Percentiles rank a stretch among this genome's conserved stretches.
Evolutionary conservation across 2,113 vertebrate species (phyloP).

Genomic region (zebrafish (Danio rerio)): DNA sequence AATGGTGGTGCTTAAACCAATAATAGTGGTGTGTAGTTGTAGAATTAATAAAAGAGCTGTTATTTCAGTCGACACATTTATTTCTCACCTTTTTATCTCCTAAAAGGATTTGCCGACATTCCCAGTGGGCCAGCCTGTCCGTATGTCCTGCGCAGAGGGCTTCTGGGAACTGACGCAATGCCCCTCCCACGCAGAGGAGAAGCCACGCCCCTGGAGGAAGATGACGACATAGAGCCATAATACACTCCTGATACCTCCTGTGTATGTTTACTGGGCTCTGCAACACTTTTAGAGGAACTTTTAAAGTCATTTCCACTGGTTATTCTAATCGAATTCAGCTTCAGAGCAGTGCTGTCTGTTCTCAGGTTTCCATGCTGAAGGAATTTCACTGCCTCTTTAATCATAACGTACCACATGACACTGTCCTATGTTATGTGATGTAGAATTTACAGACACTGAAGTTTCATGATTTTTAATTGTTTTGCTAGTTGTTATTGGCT

Average conservation of each 20-base stretch:
- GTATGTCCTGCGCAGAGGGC: constrained; percentile 82
- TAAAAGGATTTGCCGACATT: constrained; percentile 82
- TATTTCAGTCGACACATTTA: too few relatives aligned
- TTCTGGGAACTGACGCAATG: constrained; percentile 72
- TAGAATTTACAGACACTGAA: not conserved
- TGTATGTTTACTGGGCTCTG: not conserved
- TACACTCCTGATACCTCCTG: not conserved
- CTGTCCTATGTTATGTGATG: not conserved
- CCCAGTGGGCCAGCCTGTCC: constrained; percentile 79
- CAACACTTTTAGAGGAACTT: not conserved
- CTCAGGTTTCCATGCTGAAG: constrained; percentile 5
- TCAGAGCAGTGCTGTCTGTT: not conserved
- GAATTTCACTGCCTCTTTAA: constrained; percentile 11
- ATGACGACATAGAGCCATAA: constrained; percentile 67
- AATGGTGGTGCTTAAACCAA: too few relatives aligned
- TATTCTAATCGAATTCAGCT: not conserved
- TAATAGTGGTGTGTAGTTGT: too few relatives aligned
- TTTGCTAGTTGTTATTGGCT: not conserved
- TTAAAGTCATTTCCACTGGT: not conserved
- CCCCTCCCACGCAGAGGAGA: constrained; percentile 61
- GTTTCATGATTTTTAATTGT: not conserved
- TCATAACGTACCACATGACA: not conserved
- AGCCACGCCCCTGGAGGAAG: constrained; percentile 2
- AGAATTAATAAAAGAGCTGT: too few relatives aligned
- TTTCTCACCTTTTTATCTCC: constrained; percentile 12